phyloP scores from a whole-genome alignment of 2,113 vertebrate species.

The Dolichallabes microphthalmus region DNA sequence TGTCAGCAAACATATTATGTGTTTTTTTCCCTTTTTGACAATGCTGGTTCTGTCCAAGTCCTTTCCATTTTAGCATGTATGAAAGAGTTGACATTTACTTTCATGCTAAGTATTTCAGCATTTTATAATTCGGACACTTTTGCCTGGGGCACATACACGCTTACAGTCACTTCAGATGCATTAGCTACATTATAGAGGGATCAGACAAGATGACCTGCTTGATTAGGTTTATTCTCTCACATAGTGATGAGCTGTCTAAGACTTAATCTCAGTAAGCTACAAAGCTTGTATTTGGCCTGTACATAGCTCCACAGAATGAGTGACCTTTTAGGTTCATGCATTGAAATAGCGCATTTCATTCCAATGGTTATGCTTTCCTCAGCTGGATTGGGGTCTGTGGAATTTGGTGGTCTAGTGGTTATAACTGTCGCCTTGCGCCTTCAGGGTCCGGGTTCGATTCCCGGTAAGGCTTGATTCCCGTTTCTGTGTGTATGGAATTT shows the following conservation, averaged over 20 bases:
- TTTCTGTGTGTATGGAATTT: no score
- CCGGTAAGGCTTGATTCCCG: no score
- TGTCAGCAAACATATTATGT: slow-evolving; percentile 31
- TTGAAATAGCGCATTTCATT: background rate
- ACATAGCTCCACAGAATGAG: slow-evolving; percentile 19
- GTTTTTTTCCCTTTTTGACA: background rate
- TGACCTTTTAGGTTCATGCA: slow-evolving; percentile 5
- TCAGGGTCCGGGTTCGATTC: no score
- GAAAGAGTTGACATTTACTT: slow-evolving; percentile 41
- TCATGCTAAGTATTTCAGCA: slow-evolving; percentile 29
- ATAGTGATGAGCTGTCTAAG: slow-evolving; percentile 24
- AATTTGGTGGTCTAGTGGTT: no score
- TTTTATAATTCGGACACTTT: slow-evolving; percentile 22
- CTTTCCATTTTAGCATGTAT: slow-evolving; percentile 21
- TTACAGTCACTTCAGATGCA: slow-evolving; percentile 9
- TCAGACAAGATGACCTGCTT: slow-evolving; percentile 17
- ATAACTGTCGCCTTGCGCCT: no score
- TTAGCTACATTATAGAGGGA: slow-evolving; percentile 12
- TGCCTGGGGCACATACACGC: slow-evolving; percentile 6
- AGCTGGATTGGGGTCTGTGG: no score
- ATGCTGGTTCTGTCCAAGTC: background rate
- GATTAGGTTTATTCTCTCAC: slow-evolving; percentile 25
- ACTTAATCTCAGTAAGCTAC: slow-evolving; percentile 11
- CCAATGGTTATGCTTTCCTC: background rate
- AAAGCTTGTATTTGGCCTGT: slow-evolving; percentile 1